Base-by-base conservation (phyloP, 2,888 invertebrate species). In the Agrochola circellaris region DNA sequence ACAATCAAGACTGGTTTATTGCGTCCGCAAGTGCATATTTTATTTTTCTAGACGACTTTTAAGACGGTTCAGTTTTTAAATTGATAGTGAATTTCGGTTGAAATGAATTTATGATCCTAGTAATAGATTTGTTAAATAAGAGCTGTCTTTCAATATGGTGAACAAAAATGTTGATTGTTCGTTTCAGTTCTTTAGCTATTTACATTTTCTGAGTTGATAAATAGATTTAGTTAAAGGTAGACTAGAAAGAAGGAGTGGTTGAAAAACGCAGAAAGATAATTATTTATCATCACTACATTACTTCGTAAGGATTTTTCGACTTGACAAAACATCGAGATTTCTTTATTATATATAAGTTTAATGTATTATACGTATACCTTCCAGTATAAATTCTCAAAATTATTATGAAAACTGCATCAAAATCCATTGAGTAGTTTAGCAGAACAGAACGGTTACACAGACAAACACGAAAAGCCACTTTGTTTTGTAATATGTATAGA, bases 1-100 rank as follows among this genome's bases (percentile, higher is more conserved):
- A 76, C 62, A 42, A 76, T 81, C 73, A 61, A 42, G 38, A 68
- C 60, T 60, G 38, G 51, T 86, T 84, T 86, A 88, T 82, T 60
- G 71, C 70, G 77, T 66, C 60, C 56, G 74, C 30, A 38, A 56
- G 38, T 73, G 48, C 11, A 9, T 70, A 34, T 75, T 72, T 77
- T 72, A 71, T 80, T 85, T 85, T 77, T 75, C 13, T 61, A 64
- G 48, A 30, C 30, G 51, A 15, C 15, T 60, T 60, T n/a, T n/a
- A n/a, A 45, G 30, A 56, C 13, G 20, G 30, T 68, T 71, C n/a
- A 0, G 56, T 62, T 66, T 45, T 56, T 17, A 51, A 26, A 26
- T 54, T 13, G 23, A 34, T 64, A 2, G 23, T n/a, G 4, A 15
- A n/a, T 51, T 23, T n/a, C 7, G 11, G 15, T 30, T 30, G 48